Evolutionary conservation across 2,888 invertebrate species (phyloP).

Genomic region (Chouioia cunea): DNA sequence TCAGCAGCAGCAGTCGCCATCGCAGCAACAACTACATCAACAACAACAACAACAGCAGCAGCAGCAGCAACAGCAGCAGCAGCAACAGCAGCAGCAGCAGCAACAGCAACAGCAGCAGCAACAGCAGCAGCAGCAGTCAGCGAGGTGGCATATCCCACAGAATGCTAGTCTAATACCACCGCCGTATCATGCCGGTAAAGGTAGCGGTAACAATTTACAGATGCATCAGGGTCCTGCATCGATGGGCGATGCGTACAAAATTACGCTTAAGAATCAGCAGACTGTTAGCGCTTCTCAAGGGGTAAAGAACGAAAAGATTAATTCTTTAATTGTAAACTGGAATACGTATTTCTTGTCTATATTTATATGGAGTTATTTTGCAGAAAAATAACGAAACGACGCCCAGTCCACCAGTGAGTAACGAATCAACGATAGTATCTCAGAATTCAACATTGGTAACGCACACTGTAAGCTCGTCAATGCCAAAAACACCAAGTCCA

Average conservation of each 20-base stretch:
- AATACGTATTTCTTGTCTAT: no score
- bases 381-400: conserved; percentile 45
- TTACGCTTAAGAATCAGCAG: conserved; percentile 72
- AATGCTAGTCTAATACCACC: conserved; percentile 47
- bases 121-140: conserved; percentile 58
- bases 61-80: conserved; percentile 57
- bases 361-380: conserved; percentile 12
- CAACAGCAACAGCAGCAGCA: conserved; percentile 57
- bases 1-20: conserved; percentile 55
- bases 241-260: conserved; percentile 75
- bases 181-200: conserved; percentile 5
- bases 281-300: conserved; percentile 35
- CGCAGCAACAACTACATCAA: conserved; percentile 60
- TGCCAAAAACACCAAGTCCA: conserved; percentile 88
- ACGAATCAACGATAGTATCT: background rate
- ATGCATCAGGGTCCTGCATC: conserved; percentile 54
- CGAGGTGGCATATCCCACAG: conserved; percentile 85
- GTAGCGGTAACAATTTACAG: conserved; percentile 31
- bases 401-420: conserved; percentile 42
- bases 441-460: conserved; percentile 49
- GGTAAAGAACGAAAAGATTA: conserved; percentile 12
- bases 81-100: conserved; percentile 56
- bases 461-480: conserved; percentile 79
- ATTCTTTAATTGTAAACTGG: no score
- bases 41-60: conserved; percentile 57